Percentiles rank a stretch among this genome's conserved stretches.
phyloP scores from a whole-genome alignment of 2,888 invertebrate species.

The Tenthredo distinguenda region DNA sequence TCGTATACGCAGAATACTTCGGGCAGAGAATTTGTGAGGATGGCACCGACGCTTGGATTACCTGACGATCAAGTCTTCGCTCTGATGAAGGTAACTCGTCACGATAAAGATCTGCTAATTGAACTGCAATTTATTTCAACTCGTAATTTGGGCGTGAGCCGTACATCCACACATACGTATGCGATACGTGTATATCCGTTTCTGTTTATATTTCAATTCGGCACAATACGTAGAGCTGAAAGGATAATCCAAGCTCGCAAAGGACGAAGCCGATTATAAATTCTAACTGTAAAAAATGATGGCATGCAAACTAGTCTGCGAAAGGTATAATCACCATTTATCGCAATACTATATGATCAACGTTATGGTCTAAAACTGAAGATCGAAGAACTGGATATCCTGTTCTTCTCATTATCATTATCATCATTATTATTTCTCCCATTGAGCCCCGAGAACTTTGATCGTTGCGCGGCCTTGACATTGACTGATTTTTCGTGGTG shows the following conservation, averaged over 20 bases:
- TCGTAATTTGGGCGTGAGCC: neutral
- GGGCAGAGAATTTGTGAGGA: slow-evolving; percentile 4
- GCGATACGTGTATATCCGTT: neutral
- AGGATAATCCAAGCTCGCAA: neutral
- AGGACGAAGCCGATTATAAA: neutral
- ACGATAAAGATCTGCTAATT: neutral
- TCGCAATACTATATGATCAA: neutral
- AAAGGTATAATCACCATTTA: neutral
- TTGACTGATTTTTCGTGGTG: neutral
- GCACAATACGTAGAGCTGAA: too few species aligned
- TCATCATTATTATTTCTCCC: neutral
- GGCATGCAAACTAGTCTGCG: neutral
- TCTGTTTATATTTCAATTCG: neutral
- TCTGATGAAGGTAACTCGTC: slow-evolving; percentile 85
- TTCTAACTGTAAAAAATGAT: neutral
- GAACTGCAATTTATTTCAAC: neutral
- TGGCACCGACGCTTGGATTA: slow-evolving; percentile 78
- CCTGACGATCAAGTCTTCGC: slow-evolving; percentile 88
- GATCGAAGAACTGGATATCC: neutral
- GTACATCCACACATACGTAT: neutral
- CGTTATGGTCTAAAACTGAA: neutral
- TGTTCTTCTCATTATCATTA: neutral
- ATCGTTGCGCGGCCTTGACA: neutral
- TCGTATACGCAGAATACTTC: neutral
- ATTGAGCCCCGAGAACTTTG: neutral